Evolutionary conservation across 2,113 vertebrate genomes (phyloP), one percentile per base, ranked within the genome.

Genomic region (Lasiurus cinereus): DNA sequence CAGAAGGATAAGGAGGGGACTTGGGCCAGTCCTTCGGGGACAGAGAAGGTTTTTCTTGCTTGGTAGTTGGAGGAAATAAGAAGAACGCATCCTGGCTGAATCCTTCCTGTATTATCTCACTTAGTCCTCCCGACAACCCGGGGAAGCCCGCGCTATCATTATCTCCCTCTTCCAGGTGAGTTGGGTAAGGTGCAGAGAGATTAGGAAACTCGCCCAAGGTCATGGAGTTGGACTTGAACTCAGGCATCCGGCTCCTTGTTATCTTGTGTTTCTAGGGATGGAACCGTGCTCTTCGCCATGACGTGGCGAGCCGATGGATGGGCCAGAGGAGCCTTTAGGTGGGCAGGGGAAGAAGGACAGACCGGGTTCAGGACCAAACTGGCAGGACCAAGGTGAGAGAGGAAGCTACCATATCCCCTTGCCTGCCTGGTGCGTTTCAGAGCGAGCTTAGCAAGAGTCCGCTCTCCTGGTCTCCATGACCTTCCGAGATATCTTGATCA

Each of bases 141-240:
- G 9, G 18, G 67, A 82, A 69, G 66, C 14, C 24, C 4, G 2
- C 5, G 48, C 54, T 56, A 3, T 56, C 29, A 16, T 72, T 39
- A 24, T 39, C 52, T 70, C 91, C 46, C 76, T 66, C 79, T 94
- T 54, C 83, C 43, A n/a, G 46, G 48, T 31, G 67, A 85, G 70
- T 50, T 62, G 83, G 74, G 48, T 10, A 36, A 92, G 36, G 39
- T 5, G 36, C 39, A 74, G 29, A 79, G 59, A 85, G 64, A 36
- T 72, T 70, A 73, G 67, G 87, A 94, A 89, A 77, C 31, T 69
- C 31, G 29, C 46, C 36, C 70, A 27, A 66, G 74, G 83, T 91
- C 66, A 85, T 39, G 31, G 69, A 70, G 62, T 70, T 89, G 79
- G 66, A 83, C 46, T 94, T 80, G 92, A 95, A 84, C 88, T 72